Conservation (phyloP, 2,113 vertebrate genomes). For the Microtus ochrogaster region DNA sequence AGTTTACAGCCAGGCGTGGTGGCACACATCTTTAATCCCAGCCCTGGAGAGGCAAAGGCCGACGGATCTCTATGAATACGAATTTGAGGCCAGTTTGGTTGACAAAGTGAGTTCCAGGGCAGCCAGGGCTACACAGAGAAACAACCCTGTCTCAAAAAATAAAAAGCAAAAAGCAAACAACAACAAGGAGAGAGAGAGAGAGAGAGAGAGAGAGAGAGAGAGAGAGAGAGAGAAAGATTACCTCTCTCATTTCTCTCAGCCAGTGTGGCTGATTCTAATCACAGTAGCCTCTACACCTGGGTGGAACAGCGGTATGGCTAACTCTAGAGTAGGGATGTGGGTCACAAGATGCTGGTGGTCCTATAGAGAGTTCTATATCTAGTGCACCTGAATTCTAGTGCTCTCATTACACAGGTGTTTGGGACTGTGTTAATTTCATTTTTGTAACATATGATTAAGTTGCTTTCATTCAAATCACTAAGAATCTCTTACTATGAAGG, state of each 20-base stretch:
- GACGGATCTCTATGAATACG: too few relatives aligned
- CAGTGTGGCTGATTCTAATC: neutral
- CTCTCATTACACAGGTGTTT: neutral
- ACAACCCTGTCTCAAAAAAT: neutral
- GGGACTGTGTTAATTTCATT: neutral
- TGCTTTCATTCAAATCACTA: slow-evolving; percentile 27
- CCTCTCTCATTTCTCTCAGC: neutral
- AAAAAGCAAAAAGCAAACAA: neutral
- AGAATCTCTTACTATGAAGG: neutral
- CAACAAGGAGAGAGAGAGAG: neutral
- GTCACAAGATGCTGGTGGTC: neutral
- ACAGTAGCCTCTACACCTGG: neutral
- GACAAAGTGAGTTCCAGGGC: too few relatives aligned
- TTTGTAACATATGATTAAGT: neutral
- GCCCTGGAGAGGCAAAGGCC: too few relatives aligned
- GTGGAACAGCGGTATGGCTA: neutral
- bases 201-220: neutral
- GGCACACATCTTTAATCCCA: too few relatives aligned
- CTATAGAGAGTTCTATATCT: neutral
- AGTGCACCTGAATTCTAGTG: neutral
- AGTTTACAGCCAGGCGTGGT: neutral
- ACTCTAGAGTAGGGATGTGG: neutral
- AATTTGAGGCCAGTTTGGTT: too few relatives aligned
- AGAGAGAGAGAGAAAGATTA: neutral
- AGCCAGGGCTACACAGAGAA: neutral